Conservation (phyloP, 2,797 vertebrate genomes). For the Cephalopachus bancanus region DNA sequence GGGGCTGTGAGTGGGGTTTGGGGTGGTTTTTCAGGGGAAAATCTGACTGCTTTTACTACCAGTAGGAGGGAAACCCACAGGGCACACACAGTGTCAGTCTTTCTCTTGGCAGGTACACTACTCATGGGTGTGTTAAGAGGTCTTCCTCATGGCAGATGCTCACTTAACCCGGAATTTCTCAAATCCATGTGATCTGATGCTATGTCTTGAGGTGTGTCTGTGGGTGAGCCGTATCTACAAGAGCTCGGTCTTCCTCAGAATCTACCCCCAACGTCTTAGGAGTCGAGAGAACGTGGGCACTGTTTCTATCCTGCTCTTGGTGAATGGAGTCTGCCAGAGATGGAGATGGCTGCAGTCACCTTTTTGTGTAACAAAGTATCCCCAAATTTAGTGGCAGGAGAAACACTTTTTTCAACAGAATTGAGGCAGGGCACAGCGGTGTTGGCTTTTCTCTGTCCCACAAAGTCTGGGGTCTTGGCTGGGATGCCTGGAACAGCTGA, state of each 20-base stretch:
- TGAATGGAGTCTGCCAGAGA: background rate
- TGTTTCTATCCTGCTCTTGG: background rate
- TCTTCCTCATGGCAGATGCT: fast-evolving
- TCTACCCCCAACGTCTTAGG: fast-evolving
- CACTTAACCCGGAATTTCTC: too few relatives aligned
- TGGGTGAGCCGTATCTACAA: fast-evolving
- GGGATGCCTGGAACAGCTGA: background rate
- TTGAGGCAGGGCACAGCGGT: fast-evolving
- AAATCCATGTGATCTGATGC: background rate
- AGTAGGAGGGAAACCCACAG: background rate
- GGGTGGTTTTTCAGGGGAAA: background rate
- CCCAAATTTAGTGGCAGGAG: background rate
- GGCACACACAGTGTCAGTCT: fast-evolving
- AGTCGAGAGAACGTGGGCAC: fast-evolving
- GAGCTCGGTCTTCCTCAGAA: too few relatives aligned
- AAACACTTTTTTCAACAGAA: background rate
- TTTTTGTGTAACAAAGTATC: background rate
- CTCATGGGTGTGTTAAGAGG: fast-evolving
- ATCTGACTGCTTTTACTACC: background rate
- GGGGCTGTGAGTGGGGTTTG: background rate
- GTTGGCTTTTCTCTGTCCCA: background rate
- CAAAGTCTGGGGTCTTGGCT: background rate
- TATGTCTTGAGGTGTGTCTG: background rate
- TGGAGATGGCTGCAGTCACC: background rate
- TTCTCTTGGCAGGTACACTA: background rate